These are phyloP conservation scores for Diorhabda elongata DNA, from an alignment of 1,140 invertebrate genomes.

Conservation along the genomic window DNA sequence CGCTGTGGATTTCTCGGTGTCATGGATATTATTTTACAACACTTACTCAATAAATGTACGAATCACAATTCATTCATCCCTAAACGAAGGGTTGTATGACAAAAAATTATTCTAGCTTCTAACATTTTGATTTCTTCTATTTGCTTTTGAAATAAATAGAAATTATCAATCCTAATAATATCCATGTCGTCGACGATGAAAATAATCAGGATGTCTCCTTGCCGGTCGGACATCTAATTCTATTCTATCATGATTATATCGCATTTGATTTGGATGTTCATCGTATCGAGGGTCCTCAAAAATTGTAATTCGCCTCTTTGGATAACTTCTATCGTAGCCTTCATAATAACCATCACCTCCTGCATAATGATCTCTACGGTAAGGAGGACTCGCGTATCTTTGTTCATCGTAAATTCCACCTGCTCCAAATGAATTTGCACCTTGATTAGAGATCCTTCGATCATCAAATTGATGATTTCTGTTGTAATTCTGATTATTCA, in stretches of 20 bases:
- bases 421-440: conserved; percentile 50
- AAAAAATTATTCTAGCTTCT: no score
- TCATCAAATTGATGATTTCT: conserved; percentile 54
- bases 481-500: conserved; percentile 50
- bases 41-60: no score
- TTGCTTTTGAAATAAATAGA: no score
- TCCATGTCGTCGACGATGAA: conserved; percentile 19
- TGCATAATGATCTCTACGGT: conserved; percentile 7
- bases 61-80: no score
- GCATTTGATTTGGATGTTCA: conserved; percentile 42
- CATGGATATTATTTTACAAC: no score
- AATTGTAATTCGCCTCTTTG: conserved; percentile 51
- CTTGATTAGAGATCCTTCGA: conserved; percentile 46
- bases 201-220: conserved; percentile 24
- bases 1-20: no score
- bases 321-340: conserved; percentile 25
- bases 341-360: conserved; percentile 7
- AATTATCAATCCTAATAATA: conserved; percentile 30
- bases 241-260: conserved; percentile 39
- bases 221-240: conserved; percentile 31
- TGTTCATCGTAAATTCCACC: conserved; percentile 45
- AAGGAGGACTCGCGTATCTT: conserved; percentile 37
- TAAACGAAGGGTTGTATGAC: no score
- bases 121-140: no score
- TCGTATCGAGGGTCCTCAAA: conserved; percentile 57